Evolutionary conservation across 2,113 vertebrate genomes (phyloP).

Genomic region (Mustela nigripes): DNA sequence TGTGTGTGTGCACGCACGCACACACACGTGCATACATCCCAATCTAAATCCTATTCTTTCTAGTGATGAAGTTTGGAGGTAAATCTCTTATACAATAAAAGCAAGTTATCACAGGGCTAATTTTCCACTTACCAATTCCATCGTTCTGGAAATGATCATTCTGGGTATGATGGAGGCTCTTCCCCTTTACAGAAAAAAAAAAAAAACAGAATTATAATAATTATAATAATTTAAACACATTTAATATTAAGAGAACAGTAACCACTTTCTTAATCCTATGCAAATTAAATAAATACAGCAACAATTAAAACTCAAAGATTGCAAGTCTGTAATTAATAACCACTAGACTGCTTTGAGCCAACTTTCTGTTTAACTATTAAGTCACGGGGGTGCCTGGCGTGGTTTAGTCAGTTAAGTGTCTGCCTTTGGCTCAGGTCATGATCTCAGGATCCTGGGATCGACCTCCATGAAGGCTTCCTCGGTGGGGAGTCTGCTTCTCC

Average conservation of each 20-base stretch:
- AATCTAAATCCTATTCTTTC: not conserved
- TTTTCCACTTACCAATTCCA: conserved; percentile 94
- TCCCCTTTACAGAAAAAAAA: conserved; percentile 89
- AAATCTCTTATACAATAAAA: not conserved
- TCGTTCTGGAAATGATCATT: conserved; percentile 96
- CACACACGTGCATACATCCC: no score
- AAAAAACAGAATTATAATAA: not conserved
- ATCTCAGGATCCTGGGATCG: not conserved
- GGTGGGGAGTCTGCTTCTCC: not conserved
- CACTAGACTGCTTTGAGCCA: not conserved
- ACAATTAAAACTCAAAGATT: conserved; percentile 18
- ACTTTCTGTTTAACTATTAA: conserved; percentile 24
- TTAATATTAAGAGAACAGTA: conserved; percentile 63
- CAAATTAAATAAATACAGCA: conserved; percentile 14
- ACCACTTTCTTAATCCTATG: not conserved
- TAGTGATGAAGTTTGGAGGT: not conserved
- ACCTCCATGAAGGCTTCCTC: not conserved
- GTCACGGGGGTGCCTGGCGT: not conserved
- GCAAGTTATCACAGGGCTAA: conserved; percentile 27
- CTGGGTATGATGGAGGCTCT: conserved; percentile 94
- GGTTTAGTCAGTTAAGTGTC: not conserved
- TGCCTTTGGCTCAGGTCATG: not conserved
- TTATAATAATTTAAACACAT: conserved; percentile 26
- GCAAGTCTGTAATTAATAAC: not conserved
- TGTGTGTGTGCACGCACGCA: no score